Conservation (phyloP, 1,140 invertebrate genomes). For the Anagrus nilaparvatae region DNA sequence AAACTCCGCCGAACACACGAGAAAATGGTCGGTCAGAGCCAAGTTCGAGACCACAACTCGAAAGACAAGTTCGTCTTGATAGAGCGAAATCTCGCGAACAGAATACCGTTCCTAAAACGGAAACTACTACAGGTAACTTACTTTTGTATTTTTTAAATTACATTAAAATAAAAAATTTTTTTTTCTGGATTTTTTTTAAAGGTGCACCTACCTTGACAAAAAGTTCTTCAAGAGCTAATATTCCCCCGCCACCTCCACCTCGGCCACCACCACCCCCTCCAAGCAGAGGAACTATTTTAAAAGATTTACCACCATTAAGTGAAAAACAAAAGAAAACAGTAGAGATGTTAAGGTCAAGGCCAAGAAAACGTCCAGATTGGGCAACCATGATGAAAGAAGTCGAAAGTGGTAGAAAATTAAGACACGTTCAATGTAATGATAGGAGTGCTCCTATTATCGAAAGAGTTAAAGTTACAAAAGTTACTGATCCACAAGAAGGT, state of each 20-base stretch:
- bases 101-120: conserved; percentile 36
- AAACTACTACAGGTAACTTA: conserved; percentile 36
- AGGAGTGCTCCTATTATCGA: conserved; percentile 51
- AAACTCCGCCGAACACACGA: conserved; percentile 25
- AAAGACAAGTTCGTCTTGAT: conserved; percentile 37
- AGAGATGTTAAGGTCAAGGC: conserved; percentile 56
- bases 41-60: conserved; percentile 36
- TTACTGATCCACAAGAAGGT: conserved; percentile 46
- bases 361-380: conserved; percentile 76
- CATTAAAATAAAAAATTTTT: neutral
- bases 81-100: conserved; percentile 37
- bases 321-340: conserved; percentile 48
- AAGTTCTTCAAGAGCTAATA: conserved; percentile 37
- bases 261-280: conserved; percentile 65
- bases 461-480: conserved; percentile 42
- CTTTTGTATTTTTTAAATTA: neutral
- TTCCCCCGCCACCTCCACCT: conserved; percentile 50
- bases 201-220: conserved; percentile 40
- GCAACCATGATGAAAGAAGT: conserved; percentile 83
- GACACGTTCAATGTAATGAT: conserved; percentile 75
- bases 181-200: conserved; percentile 11
- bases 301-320: conserved; percentile 41
- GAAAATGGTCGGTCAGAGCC: conserved; percentile 38
- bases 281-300: conserved; percentile 38
- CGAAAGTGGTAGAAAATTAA: conserved; percentile 64